These are phyloP conservation scores for Eclectus roratus DNA, from an alignment of 2,113 vertebrate genomes.

Conservation along the genomic window DNA sequence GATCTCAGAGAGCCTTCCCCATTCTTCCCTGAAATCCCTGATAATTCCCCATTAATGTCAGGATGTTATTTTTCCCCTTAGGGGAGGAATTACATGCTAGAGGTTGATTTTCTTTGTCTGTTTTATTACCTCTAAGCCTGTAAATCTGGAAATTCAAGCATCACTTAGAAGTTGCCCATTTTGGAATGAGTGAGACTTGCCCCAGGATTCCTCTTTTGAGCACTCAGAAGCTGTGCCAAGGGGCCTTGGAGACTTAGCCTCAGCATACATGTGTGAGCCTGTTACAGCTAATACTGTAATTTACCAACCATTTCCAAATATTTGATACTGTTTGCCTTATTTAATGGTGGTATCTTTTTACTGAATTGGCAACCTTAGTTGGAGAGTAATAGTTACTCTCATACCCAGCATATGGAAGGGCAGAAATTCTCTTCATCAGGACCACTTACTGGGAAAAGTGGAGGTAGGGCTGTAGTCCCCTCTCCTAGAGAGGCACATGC, in stretches of 20 bases:
- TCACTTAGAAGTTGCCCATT: neutral
- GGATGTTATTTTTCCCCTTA: neutral
- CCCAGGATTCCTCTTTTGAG: rapidly evolving
- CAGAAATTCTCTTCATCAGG: neutral
- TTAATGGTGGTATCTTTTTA: neutral
- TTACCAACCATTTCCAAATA: neutral
- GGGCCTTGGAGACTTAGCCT: neutral
- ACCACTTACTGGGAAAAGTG: neutral
- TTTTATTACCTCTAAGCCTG: neutral
- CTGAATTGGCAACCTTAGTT: neutral
- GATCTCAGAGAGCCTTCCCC: neutral
- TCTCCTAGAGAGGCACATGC: rapidly evolving
- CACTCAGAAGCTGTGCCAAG: neutral
- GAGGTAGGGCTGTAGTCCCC: rapidly evolving
- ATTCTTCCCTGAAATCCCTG: neutral
- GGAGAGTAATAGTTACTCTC: too few species aligned
- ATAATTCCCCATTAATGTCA: neutral
- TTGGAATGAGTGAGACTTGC: neutral
- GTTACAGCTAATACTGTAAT: neutral
- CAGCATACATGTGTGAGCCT: rapidly evolving
- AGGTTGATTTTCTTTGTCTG: neutral
- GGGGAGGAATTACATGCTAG: neutral
- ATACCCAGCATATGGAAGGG: rapidly evolving
- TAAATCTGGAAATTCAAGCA: neutral
- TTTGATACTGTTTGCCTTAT: neutral